Evolutionary conservation across 2,888 invertebrate species (phyloP).

Genomic region (Orthonychiurus folsomi): DNA sequence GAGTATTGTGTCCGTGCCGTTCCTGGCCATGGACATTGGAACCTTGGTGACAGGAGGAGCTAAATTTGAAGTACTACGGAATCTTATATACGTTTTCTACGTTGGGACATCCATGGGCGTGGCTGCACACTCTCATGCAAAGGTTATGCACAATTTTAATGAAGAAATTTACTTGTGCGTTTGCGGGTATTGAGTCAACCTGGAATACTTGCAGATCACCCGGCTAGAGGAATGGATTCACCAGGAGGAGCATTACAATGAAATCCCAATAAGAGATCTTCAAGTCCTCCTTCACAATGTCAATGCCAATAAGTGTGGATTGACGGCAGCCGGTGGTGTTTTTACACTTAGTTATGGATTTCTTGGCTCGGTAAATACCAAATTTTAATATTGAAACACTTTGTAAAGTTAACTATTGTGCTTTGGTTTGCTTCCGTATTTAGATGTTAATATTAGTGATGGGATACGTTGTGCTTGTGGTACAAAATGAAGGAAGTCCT

Average conservation of each 20-base stretch:
- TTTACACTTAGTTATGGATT: not conserved
- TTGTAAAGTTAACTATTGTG: not conserved
- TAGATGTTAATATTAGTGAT: not conserved
- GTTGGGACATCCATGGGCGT: not conserved
- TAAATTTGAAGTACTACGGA: too few species aligned
- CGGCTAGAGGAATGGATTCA: not conserved
- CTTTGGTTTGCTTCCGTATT: not conserved
- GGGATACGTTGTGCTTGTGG: not conserved
- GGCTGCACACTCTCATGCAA: not conserved
- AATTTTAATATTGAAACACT: not conserved
- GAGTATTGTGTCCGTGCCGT: not conserved
- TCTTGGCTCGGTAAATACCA: not conserved
- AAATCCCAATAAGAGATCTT: not conserved
- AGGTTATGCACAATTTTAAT: constrained; percentile 1
- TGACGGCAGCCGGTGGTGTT: not conserved
- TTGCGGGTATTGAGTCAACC: too few species aligned
- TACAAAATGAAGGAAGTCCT: too few species aligned
- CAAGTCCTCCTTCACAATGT: not conserved
- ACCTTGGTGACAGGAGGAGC: too few species aligned
- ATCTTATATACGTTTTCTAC: too few species aligned
- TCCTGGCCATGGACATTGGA: not conserved
- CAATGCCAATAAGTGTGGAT: not conserved
- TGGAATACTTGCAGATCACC: not conserved
- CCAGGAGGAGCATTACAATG: not conserved
- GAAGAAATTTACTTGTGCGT: too few species aligned